Percentiles rank a stretch among this genome's conserved stretches.
Conservation (phyloP, 2,113 vertebrate genomes). For the Microtus montanus region DNA sequence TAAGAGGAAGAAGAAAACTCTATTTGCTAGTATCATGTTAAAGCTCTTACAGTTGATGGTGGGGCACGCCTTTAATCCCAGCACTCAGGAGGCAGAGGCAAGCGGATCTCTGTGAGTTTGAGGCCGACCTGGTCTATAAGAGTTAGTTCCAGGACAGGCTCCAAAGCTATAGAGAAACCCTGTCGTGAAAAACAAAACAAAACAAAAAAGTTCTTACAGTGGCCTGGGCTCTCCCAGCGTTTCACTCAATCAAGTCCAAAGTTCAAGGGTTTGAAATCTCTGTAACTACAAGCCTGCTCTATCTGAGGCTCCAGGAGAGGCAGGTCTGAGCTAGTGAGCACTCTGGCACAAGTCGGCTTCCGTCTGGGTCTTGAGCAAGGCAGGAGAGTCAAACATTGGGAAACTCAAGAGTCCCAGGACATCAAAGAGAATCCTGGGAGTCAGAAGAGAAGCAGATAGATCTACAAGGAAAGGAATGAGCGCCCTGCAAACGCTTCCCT, state of each 20-base stretch:
- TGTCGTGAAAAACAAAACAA: too few species aligned
- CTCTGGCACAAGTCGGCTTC: neutral
- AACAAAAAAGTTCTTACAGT: neutral
- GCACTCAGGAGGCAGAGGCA: too few species aligned
- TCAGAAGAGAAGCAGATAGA: neutral
- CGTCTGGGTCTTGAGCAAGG: neutral
- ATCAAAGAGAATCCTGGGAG: neutral
- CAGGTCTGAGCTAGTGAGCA: neutral
- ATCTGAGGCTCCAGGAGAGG: neutral
- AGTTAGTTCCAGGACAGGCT: too few species aligned
- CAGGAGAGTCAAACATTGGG: neutral
- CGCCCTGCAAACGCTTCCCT: neutral
- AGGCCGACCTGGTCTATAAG: too few species aligned
- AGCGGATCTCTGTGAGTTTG: too few species aligned
- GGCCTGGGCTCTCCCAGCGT: neutral
- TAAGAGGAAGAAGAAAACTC: neutral
- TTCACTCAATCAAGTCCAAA: neutral
- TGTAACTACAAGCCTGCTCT: neutral
- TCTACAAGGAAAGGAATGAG: neutral
- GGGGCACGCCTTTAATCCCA: too few species aligned
- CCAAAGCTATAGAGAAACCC: too few species aligned
- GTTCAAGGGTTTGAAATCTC: neutral
- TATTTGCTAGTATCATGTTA: neutral
- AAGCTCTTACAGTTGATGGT: neutral
- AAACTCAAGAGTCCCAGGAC: neutral